Base-by-base conservation (phyloP, 2,113 vertebrate genomes). In the Syngnathoides biaculeatus region DNA sequence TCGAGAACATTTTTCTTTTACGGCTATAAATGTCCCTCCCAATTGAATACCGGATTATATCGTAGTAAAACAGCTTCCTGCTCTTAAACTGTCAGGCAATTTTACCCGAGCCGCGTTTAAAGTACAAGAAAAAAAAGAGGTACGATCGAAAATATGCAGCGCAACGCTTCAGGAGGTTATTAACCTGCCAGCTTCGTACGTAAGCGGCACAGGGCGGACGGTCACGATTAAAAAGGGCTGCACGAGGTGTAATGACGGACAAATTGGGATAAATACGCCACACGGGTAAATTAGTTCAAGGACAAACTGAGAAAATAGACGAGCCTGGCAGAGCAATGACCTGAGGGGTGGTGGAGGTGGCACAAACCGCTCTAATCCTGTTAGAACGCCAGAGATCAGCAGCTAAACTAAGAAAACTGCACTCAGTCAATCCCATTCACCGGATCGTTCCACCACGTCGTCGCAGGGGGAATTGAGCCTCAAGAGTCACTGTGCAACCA, bases 351-450 rank as follows among this genome's bases (percentile, higher is more conserved):
- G 14, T 62, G 50, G 12, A 75, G 67, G 71, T 67, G 38, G 60
- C 10, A n/a, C 20, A 9, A 68, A 56, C 67, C 40, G 24, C 66
- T 64, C 30, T 85, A 81, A 89, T 85, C 82, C 84, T 45, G 69
- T 80, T 74, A 79, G 47, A 5, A 72, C 42, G 72, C 75, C 42
- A 0, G 24, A 71, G 85, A 76, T 88, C 76, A 79, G 76, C 67
- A 61, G 72, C 83, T 87, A 79, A 82, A 77, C 75, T 78, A 27
- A 80, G 86, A 72, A 69, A 72, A 77, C 85, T 67, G 72, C 19
- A 48, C 69, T 69, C 65, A 73, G 71, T 68, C 72, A 75, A 79
- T 86, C 78, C 76, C 76, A 81, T 30, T 60, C 72, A 73, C 66
- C 57, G 64, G 58, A 77, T 70, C 24, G 67, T 72, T 69, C 68